These are phyloP conservation scores for Ctenoplectra terminalis DNA, from an alignment of 1,140 invertebrate species.

Conservation along the genomic window DNA sequence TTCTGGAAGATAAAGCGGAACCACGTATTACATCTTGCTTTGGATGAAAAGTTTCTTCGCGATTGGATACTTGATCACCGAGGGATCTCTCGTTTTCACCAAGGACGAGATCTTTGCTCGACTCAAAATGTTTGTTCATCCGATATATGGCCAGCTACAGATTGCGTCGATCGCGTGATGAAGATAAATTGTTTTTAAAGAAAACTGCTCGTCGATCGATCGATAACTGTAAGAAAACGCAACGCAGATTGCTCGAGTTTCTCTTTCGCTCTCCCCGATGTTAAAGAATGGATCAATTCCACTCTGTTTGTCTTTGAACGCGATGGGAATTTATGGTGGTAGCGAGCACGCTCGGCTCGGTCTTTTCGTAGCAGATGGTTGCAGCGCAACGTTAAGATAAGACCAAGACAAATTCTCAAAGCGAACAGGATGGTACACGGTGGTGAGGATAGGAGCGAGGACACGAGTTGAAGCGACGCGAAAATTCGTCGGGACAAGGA, in stretches of 20 bases:
- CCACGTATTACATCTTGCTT: no score
- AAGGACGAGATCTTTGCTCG: not conserved
- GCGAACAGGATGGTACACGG: not conserved
- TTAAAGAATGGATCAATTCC: constrained; percentile 67
- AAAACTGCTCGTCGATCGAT: not conserved
- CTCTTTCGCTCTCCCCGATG: not conserved
- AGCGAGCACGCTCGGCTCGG: constrained; percentile 22
- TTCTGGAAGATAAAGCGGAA: not conserved
- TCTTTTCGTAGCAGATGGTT: constrained; percentile 49
- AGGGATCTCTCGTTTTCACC: not conserved
- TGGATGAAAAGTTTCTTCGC: not conserved
- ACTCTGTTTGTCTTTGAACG: constrained; percentile 67
- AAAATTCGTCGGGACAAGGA: constrained; percentile 59
- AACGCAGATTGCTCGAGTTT: constrained; percentile 11
- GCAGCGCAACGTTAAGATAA: constrained; percentile 59
- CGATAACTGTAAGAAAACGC: constrained; percentile 33
- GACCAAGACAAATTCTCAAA: constrained; percentile 64
- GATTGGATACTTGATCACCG: not conserved
- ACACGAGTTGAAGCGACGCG: constrained; percentile 33
- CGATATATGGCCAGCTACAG: not conserved
- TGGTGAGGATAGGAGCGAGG: not conserved
- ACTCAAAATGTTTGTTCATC: constrained; percentile 18
- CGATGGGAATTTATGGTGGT: constrained; percentile 65
- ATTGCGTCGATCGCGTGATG: constrained; percentile 10
- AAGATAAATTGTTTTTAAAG: constrained; percentile 39